Evolutionary conservation across 2,888 invertebrate genomes (phyloP).

Genomic region (Carabus problematicus): DNA sequence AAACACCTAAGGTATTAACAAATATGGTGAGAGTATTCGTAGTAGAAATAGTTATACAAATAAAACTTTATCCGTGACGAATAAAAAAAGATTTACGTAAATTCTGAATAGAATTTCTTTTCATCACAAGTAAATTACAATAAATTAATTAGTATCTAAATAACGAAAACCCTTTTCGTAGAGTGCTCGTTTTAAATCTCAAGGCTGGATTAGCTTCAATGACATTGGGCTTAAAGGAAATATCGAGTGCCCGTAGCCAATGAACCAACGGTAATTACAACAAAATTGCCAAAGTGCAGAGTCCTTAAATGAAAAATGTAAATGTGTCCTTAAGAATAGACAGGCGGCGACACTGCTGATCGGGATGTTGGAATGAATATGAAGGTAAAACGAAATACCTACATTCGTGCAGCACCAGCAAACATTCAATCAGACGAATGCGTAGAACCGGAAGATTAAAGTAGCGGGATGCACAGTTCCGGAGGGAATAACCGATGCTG

Average conservation of each 20-base stretch:
- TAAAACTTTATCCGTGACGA: too few relatives aligned
- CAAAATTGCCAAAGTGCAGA: conserved; percentile 22
- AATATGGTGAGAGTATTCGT: too few relatives aligned
- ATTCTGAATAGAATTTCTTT: not conserved
- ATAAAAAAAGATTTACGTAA: not conserved
- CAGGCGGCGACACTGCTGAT: not conserved
- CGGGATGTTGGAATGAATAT: not conserved
- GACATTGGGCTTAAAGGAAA: not conserved
- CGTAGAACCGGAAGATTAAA: conserved; percentile 40
- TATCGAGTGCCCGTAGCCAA: conserved; percentile 23
- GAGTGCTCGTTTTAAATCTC: not conserved
- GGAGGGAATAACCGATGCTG: conserved; percentile 27
- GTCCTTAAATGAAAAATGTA: conserved; percentile 33
- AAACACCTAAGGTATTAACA: too few relatives aligned
- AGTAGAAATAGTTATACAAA: too few relatives aligned
- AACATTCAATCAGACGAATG: conserved; percentile 40
- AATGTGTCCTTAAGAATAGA: conserved; percentile 10
- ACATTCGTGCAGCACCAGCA: conserved; percentile 16
- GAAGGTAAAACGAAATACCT: not conserved
- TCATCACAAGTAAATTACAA: too few relatives aligned
- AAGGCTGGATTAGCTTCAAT: conserved; percentile 10
- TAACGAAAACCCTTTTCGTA: too few relatives aligned
- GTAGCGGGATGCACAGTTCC: conserved; percentile 28
- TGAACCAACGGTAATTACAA: conserved; percentile 34
- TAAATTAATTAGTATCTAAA: too few relatives aligned